Base-by-base conservation (phyloP, 2,888 invertebrate genomes). In the Rhimphoctona megacephalus region DNA sequence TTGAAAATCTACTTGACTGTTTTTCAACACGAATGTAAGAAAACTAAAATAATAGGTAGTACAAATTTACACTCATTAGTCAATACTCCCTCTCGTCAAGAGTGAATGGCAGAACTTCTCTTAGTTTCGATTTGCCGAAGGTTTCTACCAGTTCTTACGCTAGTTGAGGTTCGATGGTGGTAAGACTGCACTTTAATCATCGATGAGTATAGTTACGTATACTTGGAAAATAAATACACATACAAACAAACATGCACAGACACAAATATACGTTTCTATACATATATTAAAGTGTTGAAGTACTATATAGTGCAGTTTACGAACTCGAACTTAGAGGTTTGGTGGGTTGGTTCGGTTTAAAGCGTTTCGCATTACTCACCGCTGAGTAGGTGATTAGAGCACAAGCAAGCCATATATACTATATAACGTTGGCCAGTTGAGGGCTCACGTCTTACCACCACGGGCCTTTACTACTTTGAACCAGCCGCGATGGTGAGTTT, bases 351-450 rank as follows among this genome's bases (percentile, higher is more conserved):
- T 67, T 78, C 67, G 84, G 81, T 52, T 84, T 78, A 78, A 84
- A 86, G 81, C 84, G 86, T 52, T 84, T 81, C 70, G 69, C 86
- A 77, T 86, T 86, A 86, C 83, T 84, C 86, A 84, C 73, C 74
- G 78, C 72, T 81, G 78, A 84, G 86, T 86, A 81, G 86, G 87
- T 81, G 87, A 82, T 84, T 85, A 87, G 82, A 82, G 85, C 74
- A 76, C 85, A 57, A 69, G 74, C 73, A 52, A 73, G 80, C 30
- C n/a, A 52, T 61, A 61, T 61, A 61, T 74, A 52, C 36, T 52
- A 54, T 81, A 80, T 46, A 81, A 78, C 52, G 76, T 78, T 74
- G 78, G 80, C 86, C 85, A 80, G 67, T 77, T 76, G 49, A 49
- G 74, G 67, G 72, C 39, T 76, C 80, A 36, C 36, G 84, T 74